phyloP scores from a whole-genome alignment of 2,888 invertebrate genomes.

The Drosophila anomelani region DNA sequence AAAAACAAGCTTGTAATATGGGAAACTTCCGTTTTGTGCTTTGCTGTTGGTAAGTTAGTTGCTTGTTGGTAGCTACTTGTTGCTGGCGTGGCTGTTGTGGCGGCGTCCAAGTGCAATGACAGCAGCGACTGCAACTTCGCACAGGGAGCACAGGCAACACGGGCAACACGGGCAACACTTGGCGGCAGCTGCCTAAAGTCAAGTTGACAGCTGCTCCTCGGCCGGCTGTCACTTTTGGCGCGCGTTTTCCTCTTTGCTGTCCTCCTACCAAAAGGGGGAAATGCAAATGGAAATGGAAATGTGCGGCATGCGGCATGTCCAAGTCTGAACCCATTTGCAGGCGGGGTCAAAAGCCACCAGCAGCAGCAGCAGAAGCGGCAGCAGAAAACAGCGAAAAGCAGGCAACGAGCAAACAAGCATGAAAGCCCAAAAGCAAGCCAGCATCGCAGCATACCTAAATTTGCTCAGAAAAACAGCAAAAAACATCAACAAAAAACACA shows the following conservation, averaged over 20 bases:
- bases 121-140: constrained; percentile 40
- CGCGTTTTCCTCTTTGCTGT: constrained; percentile 10
- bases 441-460: background rate
- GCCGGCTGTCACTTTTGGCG: constrained; percentile 53
- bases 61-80: constrained; percentile 48
- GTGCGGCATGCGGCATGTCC: constrained; percentile 23
- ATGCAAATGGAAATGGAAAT: constrained; percentile 41
- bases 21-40: constrained; percentile 24
- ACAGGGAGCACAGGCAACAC: constrained; percentile 23
- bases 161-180: constrained; percentile 5
- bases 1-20: constrained; percentile 19
- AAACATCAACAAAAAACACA: constrained; percentile 22
- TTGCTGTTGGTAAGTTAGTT: background rate
- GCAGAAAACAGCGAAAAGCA: constrained; percentile 31
- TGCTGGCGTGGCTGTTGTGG: constrained; percentile 23
- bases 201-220: constrained; percentile 51
- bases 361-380: constrained; percentile 40
- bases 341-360: constrained; percentile 59
- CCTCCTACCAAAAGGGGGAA: constrained; percentile 20
- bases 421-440: constrained; percentile 9
- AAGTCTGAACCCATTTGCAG: constrained; percentile 70
- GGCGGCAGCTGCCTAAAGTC: constrained; percentile 48
- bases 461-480: background rate
- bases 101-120: constrained; percentile 58
- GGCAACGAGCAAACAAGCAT: constrained; percentile 23